phyloP scores from a whole-genome alignment of 2,888 invertebrate species.

The Linnaemya vulpina region DNA sequence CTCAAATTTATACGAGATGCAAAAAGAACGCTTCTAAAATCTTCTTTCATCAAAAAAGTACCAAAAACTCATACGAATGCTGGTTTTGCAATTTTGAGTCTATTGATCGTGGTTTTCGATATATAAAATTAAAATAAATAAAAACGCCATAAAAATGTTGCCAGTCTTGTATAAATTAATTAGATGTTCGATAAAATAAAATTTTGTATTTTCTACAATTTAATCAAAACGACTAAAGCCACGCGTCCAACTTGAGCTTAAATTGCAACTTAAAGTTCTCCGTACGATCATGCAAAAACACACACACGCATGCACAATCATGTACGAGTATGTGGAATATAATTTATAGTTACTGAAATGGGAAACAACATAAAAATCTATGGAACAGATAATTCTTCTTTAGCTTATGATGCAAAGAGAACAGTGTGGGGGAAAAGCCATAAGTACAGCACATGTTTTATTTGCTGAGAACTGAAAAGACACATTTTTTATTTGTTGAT shows the following conservation, averaged over 20 bases:
- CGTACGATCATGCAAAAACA: neutral
- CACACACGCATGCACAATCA: slow-evolving; percentile 12
- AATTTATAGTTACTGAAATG: slow-evolving; percentile 42
- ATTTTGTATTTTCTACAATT: neutral
- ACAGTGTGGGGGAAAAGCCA: neutral
- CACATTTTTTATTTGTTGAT: no score
- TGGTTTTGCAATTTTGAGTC: no score
- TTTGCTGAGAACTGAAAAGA: neutral
- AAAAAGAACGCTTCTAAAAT: no score
- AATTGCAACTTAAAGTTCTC: slow-evolving; percentile 1
- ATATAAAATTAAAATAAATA: no score
- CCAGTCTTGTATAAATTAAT: slow-evolving; percentile 9
- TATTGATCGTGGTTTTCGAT: no score
- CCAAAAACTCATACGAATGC: no score
- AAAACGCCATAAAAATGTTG: neutral
- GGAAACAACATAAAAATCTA: slow-evolving; percentile 32
- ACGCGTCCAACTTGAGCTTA: slow-evolving; percentile 40
- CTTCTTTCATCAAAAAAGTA: no score
- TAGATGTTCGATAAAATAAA: slow-evolving; percentile 17
- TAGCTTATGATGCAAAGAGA: neutral
- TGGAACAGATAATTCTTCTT: slow-evolving; percentile 6
- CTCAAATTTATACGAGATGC: no score
- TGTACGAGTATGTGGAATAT: slow-evolving; percentile 45
- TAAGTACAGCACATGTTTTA: neutral
- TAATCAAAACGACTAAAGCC: slow-evolving; percentile 36